Conservation (phyloP, 2,113 vertebrate genomes). For the Coturnix japonica region DNA sequence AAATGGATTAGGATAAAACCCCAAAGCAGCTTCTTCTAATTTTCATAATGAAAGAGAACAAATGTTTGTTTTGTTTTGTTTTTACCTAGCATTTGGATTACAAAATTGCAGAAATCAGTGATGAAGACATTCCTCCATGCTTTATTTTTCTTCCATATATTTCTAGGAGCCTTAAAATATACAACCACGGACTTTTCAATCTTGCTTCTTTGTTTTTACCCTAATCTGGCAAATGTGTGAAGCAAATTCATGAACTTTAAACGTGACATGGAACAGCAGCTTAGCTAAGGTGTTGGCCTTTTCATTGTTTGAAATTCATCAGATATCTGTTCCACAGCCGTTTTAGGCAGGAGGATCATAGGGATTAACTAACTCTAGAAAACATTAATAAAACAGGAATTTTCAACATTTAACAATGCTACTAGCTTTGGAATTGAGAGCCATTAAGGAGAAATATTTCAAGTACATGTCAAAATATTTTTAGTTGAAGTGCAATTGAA, state of each 20-base stretch:
- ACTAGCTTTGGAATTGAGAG: background rate
- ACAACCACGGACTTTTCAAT: background rate
- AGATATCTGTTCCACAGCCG: constrained; percentile 24
- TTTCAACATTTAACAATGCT: background rate
- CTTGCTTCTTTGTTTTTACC: background rate
- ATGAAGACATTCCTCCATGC: background rate
- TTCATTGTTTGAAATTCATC: constrained; percentile 58
- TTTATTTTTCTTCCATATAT: background rate
- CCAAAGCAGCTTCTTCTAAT: background rate
- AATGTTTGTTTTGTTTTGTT: background rate
- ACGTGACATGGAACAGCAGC: background rate
- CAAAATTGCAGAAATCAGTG: background rate
- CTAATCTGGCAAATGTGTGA: background rate
- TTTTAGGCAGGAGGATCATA: background rate
- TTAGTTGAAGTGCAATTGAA: constrained; percentile 20
- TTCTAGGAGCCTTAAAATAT: background rate
- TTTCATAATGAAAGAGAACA: background rate
- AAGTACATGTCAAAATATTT: background rate
- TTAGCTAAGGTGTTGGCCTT: constrained; percentile 29
- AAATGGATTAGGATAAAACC: background rate
- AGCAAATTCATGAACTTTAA: constrained; percentile 58
- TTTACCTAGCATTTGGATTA: background rate
- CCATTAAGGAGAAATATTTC: background rate
- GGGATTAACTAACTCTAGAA: constrained; percentile 27
- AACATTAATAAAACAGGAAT: constrained; percentile 27